Base-by-base conservation (phyloP, 2,888 invertebrate species). In the Chesias legatella region DNA sequence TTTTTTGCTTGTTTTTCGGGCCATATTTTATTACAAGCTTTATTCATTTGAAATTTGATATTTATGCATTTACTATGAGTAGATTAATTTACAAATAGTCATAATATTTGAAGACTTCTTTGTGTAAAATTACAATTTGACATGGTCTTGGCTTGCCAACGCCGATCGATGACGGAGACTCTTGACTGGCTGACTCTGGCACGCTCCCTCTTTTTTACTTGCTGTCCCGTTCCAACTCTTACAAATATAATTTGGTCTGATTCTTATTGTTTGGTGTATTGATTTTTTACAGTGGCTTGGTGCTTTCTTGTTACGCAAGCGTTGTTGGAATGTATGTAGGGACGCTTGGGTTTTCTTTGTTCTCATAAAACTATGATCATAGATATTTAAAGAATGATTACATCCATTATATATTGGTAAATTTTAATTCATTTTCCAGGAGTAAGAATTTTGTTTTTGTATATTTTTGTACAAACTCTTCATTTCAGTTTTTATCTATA, bases 161-260 rank as follows among this genome's bases (percentile, higher is more conserved):
- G 60, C 73, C 75, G 85, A 86, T 88, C 88, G 77, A 88, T 88
- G 77, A 62, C 48, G 65, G 69, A 78, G 78, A 84, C 83, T 85
- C 84, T 86, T 88, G 86, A 88, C n/a, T n/a, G n/a, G n/a, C n/a
- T n/a, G n/a, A n/a, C 82, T 88, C 78, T 60, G 54, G 68, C 54
- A 60, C 56, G 55, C 76, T 63, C 65, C 76, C 71, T 79, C 77
- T 67, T 72, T 72, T 77, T 73, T 72, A 52, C 63, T 51, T 68
- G 63, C 74, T 67, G 35, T 85, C 86, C 65, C 75, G 70, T 72
- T 86, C 72, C 52, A 56, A 68, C 79, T 60, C 62, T 62, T 63
- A 69, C 60, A 72, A 73, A 73, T 72, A 51, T 67, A 69, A 78
- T 72, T 63, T 69, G 64, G 61, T 68, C 70, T 81, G 78, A 79